Evolutionary conservation across 2,888 invertebrate genomes (phyloP), one percentile per base, ranked within the genome.

Genomic region (Papilio gigon): DNA sequence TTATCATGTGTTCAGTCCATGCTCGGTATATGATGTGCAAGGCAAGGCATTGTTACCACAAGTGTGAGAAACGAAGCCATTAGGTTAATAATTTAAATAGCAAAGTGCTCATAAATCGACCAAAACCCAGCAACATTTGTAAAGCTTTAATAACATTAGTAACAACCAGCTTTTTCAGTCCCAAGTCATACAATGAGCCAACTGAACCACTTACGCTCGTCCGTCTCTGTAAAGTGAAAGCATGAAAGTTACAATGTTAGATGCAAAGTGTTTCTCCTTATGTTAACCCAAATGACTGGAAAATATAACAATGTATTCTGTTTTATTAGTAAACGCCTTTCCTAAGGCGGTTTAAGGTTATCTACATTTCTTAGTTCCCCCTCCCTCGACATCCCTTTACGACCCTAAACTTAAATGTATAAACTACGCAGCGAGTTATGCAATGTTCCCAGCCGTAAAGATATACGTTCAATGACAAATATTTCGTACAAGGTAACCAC

Each of bases 191-290:
- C 80, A 84, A 87, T 82, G 85, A 80, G 83, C 83, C 82, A 82
- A 84, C 79, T 81, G 90, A 82, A 84, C 79, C 81, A 90, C 91
- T 92, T 91, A 92, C 91, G 90, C 88, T 91, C 90, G 87, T 91
- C 91, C 90, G 89, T 84, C 77, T 90, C 91, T 92, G 91, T 88
- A 92, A 91, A 88, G 82, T 86, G 90, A 90, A 88, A 90, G 90
- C 90, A 90, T 85, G 89, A 88, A 82, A 89, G 85, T 84, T 88
- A 79, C 84, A 80, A 84, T 78, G 89, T 89, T 89, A 89, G 80
- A 85, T 84, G 86, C 84, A 76, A 82, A 79, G 77, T 27, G 76
- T 74, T 59, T 37, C 53, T 37, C n/a, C 11, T 64, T 35, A 25
- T 25, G 37, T 25, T 60, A 40, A 37, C 25, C 37, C 60, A 60